Evolutionary conservation across 30 jellyfish, hydroid and myxozoan genomes (phyloP).

Genomic region (Pelagia noctiluca): DNA sequence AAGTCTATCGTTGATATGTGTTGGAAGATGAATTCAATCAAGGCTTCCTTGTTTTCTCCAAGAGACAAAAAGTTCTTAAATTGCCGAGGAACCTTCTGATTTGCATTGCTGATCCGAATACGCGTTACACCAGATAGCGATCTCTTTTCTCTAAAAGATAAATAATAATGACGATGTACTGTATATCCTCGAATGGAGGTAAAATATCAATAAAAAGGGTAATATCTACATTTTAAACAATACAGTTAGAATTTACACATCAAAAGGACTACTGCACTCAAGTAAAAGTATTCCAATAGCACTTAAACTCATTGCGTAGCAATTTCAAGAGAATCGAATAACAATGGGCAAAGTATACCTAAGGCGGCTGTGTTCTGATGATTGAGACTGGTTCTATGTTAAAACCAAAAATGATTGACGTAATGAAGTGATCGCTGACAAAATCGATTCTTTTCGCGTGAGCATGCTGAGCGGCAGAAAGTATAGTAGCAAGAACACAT

Average conservation of each 20-base stretch:
- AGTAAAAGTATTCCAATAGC: constrained; percentile 2
- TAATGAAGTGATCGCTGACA: background rate
- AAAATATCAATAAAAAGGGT: too few species aligned
- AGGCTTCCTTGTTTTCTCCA: constrained; percentile 43
- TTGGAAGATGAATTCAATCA: constrained; percentile 4
- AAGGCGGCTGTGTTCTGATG: constrained; percentile 1
- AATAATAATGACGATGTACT: too few species aligned
- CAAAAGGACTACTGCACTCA: constrained; percentile 2
- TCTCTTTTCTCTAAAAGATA: constrained; percentile 5
- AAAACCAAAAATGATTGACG: constrained; percentile 2
- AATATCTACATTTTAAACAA: too few species aligned
- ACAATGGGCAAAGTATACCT: constrained; percentile 1
- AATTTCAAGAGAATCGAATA: background rate
- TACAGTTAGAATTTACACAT: too few species aligned
- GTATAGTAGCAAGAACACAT: background rate
- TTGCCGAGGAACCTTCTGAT: constrained; percentile 21
- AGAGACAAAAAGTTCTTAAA: constrained; percentile 3
- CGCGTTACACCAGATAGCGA: constrained; percentile 10
- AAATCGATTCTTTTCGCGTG: constrained; percentile 17
- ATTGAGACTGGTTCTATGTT: constrained; percentile 1
- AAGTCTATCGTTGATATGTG: constrained; percentile 10
- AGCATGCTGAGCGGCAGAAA: background rate
- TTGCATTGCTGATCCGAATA: background rate
- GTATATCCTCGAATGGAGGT: too few species aligned
- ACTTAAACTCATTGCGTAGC: background rate